These are phyloP conservation scores for Catajapyx aquilonaris DNA, from an alignment of 1,140 invertebrate genomes.

Conservation along the genomic window DNA sequence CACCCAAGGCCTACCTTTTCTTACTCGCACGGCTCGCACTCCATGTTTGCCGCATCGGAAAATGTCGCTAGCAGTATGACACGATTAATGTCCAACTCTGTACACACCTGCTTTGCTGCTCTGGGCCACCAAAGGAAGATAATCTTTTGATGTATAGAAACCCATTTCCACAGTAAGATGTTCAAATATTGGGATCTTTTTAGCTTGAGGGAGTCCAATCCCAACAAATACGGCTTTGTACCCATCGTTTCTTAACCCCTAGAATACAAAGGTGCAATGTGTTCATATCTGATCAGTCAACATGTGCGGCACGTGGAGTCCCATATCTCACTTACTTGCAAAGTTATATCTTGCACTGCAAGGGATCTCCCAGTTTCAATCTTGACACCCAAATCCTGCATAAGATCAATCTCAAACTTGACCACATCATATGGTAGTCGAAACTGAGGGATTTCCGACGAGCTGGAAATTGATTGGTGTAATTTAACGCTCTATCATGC, in stretches of 20 bases:
- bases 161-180: conserved; percentile 56
- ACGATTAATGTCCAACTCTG: no score
- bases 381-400: conserved; percentile 81
- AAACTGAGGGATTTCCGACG: conserved; percentile 92
- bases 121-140: conserved; percentile 64
- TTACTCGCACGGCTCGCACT: no score
- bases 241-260: conserved; percentile 42
- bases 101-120: conserved; percentile 64
- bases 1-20: no score
- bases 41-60: no score
- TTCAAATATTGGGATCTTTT: conserved; percentile 55
- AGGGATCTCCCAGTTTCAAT: conserved; percentile 42
- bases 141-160: conserved; percentile 89
- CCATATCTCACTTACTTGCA: conserved; percentile 39
- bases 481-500: no score
- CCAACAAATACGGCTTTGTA: conserved; percentile 75
- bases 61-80: no score
- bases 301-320: no score
- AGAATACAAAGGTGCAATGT: conserved; percentile 15
- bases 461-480: conserved; percentile 33
- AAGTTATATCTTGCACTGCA: conserved; percentile 40
- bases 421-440: conserved; percentile 81
- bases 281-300: not conserved
- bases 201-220: conserved; percentile 83
- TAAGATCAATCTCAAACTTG: conserved; percentile 77